Conservation (phyloP, 2,113 vertebrate genomes). For the Stomatorhinus ivindoensis region DNA sequence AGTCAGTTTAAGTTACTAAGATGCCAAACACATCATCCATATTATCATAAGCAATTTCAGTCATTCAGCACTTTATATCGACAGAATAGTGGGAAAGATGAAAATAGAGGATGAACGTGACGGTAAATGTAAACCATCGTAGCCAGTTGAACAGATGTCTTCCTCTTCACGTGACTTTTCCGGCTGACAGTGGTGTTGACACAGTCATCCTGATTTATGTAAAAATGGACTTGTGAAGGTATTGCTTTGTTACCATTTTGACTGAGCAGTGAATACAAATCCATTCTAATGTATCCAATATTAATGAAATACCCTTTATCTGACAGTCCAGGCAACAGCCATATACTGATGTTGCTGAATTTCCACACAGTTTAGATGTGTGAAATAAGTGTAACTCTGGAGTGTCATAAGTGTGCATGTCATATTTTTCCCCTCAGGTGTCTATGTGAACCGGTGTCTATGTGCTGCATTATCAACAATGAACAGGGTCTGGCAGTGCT, state of each 20-base stretch:
- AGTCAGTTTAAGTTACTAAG: slow-evolving; percentile 16
- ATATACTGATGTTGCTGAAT: neutral
- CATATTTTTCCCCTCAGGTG: neutral
- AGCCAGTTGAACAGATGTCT: neutral
- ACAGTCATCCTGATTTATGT: neutral
- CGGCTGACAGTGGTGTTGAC: neutral
- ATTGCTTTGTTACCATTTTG: neutral
- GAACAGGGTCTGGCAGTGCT: neutral
- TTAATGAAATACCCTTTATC: neutral
- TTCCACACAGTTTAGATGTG: neutral
- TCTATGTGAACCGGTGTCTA: neutral
- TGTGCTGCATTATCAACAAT: neutral
- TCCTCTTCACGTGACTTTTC: neutral
- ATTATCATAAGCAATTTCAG: neutral
- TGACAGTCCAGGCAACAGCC: neutral
- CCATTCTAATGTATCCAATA: neutral
- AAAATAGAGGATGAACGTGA: neutral
- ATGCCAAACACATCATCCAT: neutral
- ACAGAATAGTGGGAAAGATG: neutral
- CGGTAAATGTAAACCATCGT: neutral
- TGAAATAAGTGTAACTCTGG: neutral
- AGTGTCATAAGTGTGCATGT: neutral
- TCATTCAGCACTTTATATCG: neutral
- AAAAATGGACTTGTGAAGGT: neutral
- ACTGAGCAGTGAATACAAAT: neutral